These are phyloP conservation scores for Leptopilina drosophilae DNA, from an alignment of 2,888 invertebrate species.

Conservation along the genomic window DNA sequence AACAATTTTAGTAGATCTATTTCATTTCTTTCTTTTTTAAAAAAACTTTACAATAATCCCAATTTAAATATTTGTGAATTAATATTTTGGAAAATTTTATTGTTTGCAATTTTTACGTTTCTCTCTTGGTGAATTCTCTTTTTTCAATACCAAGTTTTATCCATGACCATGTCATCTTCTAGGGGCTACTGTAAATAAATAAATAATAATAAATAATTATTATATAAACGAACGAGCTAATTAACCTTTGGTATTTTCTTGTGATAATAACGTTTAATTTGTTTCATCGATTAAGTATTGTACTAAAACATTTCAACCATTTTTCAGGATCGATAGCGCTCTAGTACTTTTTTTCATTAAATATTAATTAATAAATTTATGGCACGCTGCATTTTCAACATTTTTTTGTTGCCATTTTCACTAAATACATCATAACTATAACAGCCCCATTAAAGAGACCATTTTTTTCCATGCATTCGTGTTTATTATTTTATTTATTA, in stretches of 20 bases:
- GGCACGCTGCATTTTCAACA: slow-evolving; percentile 43
- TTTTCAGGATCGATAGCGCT: slow-evolving; percentile 50
- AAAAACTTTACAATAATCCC: background rate
- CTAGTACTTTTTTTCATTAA: slow-evolving; percentile 27
- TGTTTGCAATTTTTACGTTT: background rate
- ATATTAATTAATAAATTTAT: slow-evolving; percentile 31
- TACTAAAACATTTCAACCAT: slow-evolving; percentile 58
- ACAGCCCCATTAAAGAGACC: slow-evolving; percentile 46
- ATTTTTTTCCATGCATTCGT: slow-evolving; percentile 25
- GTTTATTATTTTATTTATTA: background rate
- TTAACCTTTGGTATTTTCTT: slow-evolving; percentile 68
- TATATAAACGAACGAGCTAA: slow-evolving; percentile 62
- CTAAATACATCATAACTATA: slow-evolving; percentile 54
- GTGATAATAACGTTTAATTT: slow-evolving; percentile 51
- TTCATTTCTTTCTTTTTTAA: background rate
- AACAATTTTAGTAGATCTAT: background rate
- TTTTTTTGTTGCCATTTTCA: slow-evolving; percentile 45
- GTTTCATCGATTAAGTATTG: slow-evolving; percentile 61
- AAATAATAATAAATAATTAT: slow-evolving; percentile 69
- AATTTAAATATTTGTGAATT: background rate
- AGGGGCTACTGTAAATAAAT: slow-evolving; percentile 59
- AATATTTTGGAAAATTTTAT: background rate
- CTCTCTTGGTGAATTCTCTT: background rate
- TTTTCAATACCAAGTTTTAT: slow-evolving; percentile 57
- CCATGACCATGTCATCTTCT: slow-evolving; percentile 64